These are phyloP conservation scores for Arctocebus calabarensis DNA, from an alignment of 2,797 vertebrate species.

Conservation along the genomic window DNA sequence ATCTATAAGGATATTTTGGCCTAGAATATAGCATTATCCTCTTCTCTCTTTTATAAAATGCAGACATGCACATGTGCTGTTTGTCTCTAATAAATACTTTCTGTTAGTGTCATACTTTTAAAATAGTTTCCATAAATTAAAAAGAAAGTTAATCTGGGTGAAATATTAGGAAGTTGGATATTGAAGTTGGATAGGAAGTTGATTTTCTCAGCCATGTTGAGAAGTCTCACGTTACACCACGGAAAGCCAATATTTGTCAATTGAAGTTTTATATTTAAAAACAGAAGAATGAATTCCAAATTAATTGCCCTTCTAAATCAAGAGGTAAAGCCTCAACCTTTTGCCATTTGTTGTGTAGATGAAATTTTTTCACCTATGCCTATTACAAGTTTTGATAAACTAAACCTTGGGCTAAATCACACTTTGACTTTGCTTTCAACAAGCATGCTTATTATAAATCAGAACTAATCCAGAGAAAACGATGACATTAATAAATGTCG, in stretches of 20 bases:
- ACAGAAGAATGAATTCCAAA: slow-evolving; percentile 50
- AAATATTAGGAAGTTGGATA: slow-evolving; percentile 58
- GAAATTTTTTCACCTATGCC: slow-evolving; percentile 39
- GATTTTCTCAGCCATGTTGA: not conserved
- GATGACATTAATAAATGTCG: slow-evolving; percentile 70
- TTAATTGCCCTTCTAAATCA: slow-evolving; percentile 74
- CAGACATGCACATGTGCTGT: not conserved
- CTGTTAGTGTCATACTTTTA: slow-evolving; percentile 1
- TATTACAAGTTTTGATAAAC: slow-evolving; percentile 66
- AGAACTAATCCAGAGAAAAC: slow-evolving; percentile 71
- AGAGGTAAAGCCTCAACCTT: slow-evolving; percentile 43
- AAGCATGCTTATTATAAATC: slow-evolving; percentile 79
- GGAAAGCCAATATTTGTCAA: slow-evolving; percentile 41
- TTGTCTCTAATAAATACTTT: not conserved
- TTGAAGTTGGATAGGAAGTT: not conserved
- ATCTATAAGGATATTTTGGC: not conserved
- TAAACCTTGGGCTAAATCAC: slow-evolving; percentile 74
- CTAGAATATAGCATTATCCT: not conserved
- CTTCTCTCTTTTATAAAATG: not conserved
- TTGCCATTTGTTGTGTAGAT: slow-evolving; percentile 10
- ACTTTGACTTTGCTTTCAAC: slow-evolving; percentile 76
- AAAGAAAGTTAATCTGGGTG: not conserved
- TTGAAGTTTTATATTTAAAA: slow-evolving; percentile 46
- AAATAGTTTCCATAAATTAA: slow-evolving; percentile 54
- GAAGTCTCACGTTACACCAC: slow-evolving; percentile 30